Evolutionary conservation across 2,888 invertebrate species (phyloP), one percentile per base, ranked within the genome.

Genomic region (Himalopsyche anomala): DNA sequence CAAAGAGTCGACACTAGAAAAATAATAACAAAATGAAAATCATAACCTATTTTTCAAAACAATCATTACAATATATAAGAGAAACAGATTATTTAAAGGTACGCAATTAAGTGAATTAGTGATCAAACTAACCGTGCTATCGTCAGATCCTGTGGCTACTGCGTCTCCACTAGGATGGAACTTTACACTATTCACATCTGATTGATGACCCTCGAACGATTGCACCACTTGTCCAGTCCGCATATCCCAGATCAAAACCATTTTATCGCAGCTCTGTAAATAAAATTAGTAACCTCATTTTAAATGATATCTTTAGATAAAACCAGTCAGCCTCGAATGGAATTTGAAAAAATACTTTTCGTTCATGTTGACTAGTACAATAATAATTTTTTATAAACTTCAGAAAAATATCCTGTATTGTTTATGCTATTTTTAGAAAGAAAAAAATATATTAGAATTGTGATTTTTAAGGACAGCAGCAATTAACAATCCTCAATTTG

Each of bases 161-260:
- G 99, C 98, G 94, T 99, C 99, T 80, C 99, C 99, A 91, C 98
- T 98, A 5, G 99, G 99, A 94, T 99, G 99, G 94, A 98, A 99
- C 92, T 98, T 96, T 83, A 99, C 99, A 91, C 97, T 97, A 92
- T 98, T 99, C 89, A 99, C 98, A 93, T 99, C 99, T 1, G 99
- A 98, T 89, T 98, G 97, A 92, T 99, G 99, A 28, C 99, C 98
- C 92, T 99, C 99, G 93, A 99, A 99, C 55, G 98, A 97, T 93
- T 99, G 99, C 86, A 99, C 99, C 91, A 99, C 99, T 91, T 98
- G 98, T 0, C 99, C 99, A 80, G 98, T 97, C 90, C 99, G 95
- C 97, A 99, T 98, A 93, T 99, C 99, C 99, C 99, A 99, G 89
- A 99, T 97, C 88, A 99, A 95, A 88, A 99, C 98, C 94, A 97